These are phyloP conservation scores for Harpegnathos saltator DNA, from an alignment of 1,140 invertebrate genomes.

Conservation along the genomic window DNA sequence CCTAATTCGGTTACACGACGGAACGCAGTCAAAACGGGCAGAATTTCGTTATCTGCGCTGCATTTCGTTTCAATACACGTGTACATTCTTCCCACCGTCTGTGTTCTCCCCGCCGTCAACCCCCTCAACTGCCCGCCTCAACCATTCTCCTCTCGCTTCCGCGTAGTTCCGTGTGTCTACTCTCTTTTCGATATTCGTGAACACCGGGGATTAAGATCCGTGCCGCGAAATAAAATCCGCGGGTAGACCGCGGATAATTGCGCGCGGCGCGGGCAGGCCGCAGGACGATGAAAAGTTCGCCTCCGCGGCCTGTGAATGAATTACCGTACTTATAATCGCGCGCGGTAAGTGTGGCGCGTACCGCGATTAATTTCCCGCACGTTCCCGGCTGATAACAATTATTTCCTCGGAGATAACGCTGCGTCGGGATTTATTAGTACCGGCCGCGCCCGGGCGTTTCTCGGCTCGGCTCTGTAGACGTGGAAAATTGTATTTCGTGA, in stretches of 20 bases:
- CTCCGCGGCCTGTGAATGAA: slow-evolving; percentile 28
- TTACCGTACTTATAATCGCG: slow-evolving; percentile 44
- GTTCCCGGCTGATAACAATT: slow-evolving; percentile 26
- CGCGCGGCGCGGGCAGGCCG: slow-evolving; percentile 24
- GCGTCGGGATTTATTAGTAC: slow-evolving; percentile 2
- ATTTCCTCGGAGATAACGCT: slow-evolving; percentile 3
- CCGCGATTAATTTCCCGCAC: slow-evolving; percentile 43
- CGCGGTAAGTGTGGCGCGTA: no score
- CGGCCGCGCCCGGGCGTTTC: background rate
- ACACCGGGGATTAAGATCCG: slow-evolving; percentile 52
- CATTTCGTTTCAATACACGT: slow-evolving; percentile 56
- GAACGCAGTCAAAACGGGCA: slow-evolving; percentile 47
- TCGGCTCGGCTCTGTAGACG: background rate
- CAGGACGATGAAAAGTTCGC: slow-evolving; percentile 40
- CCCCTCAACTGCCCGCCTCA: background rate
- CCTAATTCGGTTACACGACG: slow-evolving; percentile 54
- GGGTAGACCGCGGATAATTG: slow-evolving; percentile 45
- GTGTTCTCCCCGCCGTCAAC: no score
- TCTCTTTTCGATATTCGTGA: slow-evolving; percentile 23
- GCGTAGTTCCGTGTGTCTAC: no score
- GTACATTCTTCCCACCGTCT: slow-evolving; percentile 31
- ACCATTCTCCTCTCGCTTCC: background rate
- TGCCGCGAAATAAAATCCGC: slow-evolving; percentile 49
- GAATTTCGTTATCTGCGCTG: slow-evolving; percentile 49
- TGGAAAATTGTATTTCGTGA: background rate